Evolutionary conservation across 2,888 invertebrate species (phyloP), one percentile per base, ranked within the genome.

Genomic region (Bhutanitis thaidina): DNA sequence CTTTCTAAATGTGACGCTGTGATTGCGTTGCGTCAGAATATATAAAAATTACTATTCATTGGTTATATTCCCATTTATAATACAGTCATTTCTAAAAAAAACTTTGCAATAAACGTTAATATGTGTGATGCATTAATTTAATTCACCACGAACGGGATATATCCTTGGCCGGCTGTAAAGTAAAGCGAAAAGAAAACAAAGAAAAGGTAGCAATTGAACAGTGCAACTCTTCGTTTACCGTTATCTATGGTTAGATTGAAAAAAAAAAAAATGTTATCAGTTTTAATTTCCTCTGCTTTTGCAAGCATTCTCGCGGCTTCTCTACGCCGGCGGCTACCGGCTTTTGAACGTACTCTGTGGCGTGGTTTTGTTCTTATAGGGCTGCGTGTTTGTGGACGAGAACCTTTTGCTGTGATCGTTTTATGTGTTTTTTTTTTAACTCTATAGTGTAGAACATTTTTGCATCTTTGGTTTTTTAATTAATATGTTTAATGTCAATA

Each of bases 251-350:
- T 16, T 4, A 39, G 32, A 38, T 50, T 60, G 35, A 14, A 15
- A 25, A 63, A 62, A 20, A n/a, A 62, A 62, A 67, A 62, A 61
- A 62, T 58, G 59, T 62, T 66, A 63, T 64, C 64, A 60, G 65
- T 64, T 68, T 67, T 68, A 69, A 69, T 69, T 67, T 69, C 61
- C 65, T 62, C 60, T 43, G 54, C 43, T 43, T 57, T 55, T 48
- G 20, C 48, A 41, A 51, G 53, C 48, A 46, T 43, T 60, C 54
- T 52, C 46, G 55, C 47, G 54, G 50, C 58, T 55, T 59, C 44
- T 52, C 40, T 29, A 29, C 30, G 39, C 32, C 34, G 29, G 43
- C 37, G 37, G n/a, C 16, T 16, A n/a, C 37, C 36, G 40, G 20
- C 44, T 53, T 51, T 55, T 47, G 51, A 52, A 54, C 49, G 30